Evolutionary conservation across 2,888 invertebrate genomes (phyloP).

Genomic region (Erynnis tages): DNA sequence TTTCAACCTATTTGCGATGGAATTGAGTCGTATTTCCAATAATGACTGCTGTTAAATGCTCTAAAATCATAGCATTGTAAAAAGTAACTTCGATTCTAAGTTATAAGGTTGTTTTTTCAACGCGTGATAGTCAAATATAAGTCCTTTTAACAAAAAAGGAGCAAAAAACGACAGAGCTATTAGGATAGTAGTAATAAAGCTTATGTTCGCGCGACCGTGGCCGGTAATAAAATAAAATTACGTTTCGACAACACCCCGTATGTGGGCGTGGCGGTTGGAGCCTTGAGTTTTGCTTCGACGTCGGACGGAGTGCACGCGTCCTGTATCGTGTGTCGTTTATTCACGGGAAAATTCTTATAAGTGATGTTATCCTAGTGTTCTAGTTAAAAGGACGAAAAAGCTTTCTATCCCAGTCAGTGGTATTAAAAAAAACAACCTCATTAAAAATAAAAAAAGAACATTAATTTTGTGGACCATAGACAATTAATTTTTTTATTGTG

Average conservation of each 20-base stretch:
- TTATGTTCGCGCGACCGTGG: conserved; percentile 60
- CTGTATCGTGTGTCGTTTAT: conserved; percentile 33
- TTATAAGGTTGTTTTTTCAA: conserved; percentile 35
- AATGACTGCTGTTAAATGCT: neutral
- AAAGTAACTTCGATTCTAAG: neutral
- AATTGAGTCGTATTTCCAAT: neutral
- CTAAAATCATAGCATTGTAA: neutral
- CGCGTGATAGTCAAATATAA: neutral
- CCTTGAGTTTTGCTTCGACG: conserved; percentile 54
- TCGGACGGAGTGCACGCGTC: conserved; percentile 51
- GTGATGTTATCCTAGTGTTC: conserved; percentile 24
- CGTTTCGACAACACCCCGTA: conserved; percentile 71
- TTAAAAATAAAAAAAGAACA: too few relatives aligned
- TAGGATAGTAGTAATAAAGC: conserved; percentile 61
- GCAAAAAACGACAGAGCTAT: conserved; percentile 54
- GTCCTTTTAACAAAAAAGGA: conserved; percentile 3
- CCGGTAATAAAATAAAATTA: conserved; percentile 70
- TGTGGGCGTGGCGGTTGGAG: conserved; percentile 62
- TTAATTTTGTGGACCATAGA: neutral
- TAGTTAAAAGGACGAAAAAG: too few relatives aligned
- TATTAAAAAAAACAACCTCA: too few relatives aligned
- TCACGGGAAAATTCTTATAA: conserved; percentile 29
- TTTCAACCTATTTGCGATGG: neutral
- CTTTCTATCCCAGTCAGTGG: too few relatives aligned
- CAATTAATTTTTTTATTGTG: neutral